Evolutionary conservation across 2,797 vertebrate genomes (phyloP).

Genomic region (Apogon talboti): DNA sequence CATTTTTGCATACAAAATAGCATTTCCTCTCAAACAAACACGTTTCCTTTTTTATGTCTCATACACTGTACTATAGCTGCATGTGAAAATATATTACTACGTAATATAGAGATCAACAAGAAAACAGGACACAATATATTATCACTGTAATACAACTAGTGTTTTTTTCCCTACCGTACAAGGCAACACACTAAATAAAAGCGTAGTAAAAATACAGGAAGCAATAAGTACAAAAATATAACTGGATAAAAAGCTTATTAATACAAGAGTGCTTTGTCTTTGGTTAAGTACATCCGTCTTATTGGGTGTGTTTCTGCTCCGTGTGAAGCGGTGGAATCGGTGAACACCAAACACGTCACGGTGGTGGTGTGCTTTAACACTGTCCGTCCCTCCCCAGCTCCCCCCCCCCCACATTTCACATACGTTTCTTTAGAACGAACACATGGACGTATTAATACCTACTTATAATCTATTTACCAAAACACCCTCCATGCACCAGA

Average conservation of each 20-base stretch:
- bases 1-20: conserved; percentile 82
- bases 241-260: conserved; percentile 77
- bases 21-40: conserved; percentile 72
- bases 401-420: conserved; percentile 42
- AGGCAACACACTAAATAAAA: conserved; percentile 66
- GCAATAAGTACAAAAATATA: conserved; percentile 83
- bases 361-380: conserved; percentile 18
- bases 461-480: neutral
- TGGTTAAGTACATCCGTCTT: conserved; percentile 72
- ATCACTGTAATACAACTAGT: conserved; percentile 79
- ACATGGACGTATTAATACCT: conserved; percentile 42
- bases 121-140: conserved; percentile 84
- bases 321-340: conserved; percentile 15
- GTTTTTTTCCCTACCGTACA: conserved; percentile 69
- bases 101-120: conserved; percentile 79
- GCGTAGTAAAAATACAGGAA: conserved; percentile 75
- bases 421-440: conserved; percentile 43
- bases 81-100: conserved; percentile 90
- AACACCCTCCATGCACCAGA: conserved; percentile 7
- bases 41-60: conserved; percentile 70
- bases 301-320: neutral
- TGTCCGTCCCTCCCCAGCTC: conserved; percentile 20
- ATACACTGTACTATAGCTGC: conserved; percentile 79
- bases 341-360: conserved; percentile 14
- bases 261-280: conserved; percentile 81